phyloP scores from a whole-genome alignment of 2,888 invertebrate species.

The Folsomia candida region DNA sequence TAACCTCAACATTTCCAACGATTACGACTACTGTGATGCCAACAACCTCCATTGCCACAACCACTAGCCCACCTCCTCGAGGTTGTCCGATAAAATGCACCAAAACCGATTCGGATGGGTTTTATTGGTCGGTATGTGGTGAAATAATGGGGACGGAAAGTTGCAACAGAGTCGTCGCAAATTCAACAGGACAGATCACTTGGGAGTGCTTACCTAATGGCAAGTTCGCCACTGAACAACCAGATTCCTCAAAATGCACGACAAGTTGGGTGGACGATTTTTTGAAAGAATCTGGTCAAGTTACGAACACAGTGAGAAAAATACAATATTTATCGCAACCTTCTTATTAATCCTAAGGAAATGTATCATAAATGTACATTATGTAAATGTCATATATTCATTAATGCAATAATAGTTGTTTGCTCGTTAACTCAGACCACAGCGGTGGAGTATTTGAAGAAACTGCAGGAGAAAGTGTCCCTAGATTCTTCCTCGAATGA shows the following conservation, averaged over 20 bases:
- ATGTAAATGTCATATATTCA: not conserved
- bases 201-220: constrained; percentile 35
- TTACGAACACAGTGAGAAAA: constrained; percentile 26
- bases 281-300: constrained; percentile 22
- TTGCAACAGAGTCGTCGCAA: constrained; percentile 16
- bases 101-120: not conserved
- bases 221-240: constrained; percentile 25
- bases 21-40: not conserved
- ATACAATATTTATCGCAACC: too few species aligned
- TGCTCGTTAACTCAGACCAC: too few species aligned
- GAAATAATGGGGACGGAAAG: constrained; percentile 1
- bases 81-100: not conserved
- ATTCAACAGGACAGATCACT: constrained; percentile 11
- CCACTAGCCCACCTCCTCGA: not conserved
- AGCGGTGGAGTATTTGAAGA: not conserved
- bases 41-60: not conserved
- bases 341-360: too few species aligned
- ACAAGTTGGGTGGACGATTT: constrained; percentile 35
- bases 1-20: not conserved
- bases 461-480: constrained; percentile 9
- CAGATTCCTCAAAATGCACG: constrained; percentile 36
- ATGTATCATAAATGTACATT: not conserved
- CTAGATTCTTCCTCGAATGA: not conserved
- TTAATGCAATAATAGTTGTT: not conserved
- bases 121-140: constrained; percentile 29